These are phyloP conservation scores for Sebastes aleutianus DNA, from an alignment of 2,797 vertebrate species.

Conservation along the genomic window DNA sequence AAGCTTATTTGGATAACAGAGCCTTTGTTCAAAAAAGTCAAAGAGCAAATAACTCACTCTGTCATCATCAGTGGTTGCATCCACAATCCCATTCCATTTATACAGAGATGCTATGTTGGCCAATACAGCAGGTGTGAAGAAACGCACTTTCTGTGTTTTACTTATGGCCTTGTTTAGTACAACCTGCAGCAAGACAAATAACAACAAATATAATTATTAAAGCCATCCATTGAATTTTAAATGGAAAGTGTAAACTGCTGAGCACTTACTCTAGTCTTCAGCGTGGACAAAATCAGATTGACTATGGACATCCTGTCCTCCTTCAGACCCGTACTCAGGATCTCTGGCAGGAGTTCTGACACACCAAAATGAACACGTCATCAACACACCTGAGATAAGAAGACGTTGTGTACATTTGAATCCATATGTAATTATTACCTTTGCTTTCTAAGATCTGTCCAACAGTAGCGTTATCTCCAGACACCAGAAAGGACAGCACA, in stretches of 20 bases:
- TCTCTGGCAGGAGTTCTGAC: constrained; percentile 90
- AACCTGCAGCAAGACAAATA: constrained; percentile 79
- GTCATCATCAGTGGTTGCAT: constrained; percentile 77
- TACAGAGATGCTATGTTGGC: constrained; percentile 90
- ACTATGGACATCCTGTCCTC: constrained; percentile 92
- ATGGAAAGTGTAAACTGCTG: not conserved
- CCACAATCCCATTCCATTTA: constrained; percentile 90
- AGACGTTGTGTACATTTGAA: not conserved
- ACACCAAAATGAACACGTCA: constrained; percentile 4
- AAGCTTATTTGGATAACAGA: not conserved
- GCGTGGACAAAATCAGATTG: constrained; percentile 89
- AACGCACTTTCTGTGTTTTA: constrained; percentile 96
- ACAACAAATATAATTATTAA: not conserved
- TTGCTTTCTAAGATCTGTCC: constrained; percentile 90
- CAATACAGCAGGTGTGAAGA: constrained; percentile 88
- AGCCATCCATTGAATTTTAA: not conserved
- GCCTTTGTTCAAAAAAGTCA: not conserved
- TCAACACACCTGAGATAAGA: not conserved
- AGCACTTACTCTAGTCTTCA: constrained; percentile 86
- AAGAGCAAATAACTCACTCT: constrained; percentile 72
- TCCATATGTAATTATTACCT: constrained; percentile 79
- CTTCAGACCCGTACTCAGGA: constrained; percentile 88
- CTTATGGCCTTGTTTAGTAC: constrained; percentile 88
- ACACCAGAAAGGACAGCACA: constrained; percentile 91
- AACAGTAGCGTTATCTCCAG: constrained; percentile 86